Conservation (phyloP, 2,797 vertebrate species). For the Notoglanidium macrostoma region DNA sequence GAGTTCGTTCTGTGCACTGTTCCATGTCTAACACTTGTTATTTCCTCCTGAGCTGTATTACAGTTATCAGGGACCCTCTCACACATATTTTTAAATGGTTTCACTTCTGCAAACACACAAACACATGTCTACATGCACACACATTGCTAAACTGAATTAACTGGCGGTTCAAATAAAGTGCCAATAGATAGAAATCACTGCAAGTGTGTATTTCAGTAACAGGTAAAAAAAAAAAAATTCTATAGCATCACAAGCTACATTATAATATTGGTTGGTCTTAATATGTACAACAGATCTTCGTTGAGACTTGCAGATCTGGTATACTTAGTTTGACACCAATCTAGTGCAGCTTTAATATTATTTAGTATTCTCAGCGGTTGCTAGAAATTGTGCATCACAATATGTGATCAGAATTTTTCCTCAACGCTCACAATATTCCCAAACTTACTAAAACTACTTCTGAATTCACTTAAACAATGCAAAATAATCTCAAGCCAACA, state of each 20-base stretch:
- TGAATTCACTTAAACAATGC: not conserved
- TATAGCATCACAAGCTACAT: not conserved
- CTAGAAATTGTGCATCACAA: not conserved
- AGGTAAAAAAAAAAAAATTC: not conserved
- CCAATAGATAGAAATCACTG: not conserved
- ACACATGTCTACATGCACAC: not conserved
- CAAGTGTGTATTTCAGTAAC: not conserved
- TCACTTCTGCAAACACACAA: too few relatives aligned
- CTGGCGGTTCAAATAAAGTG: not conserved
- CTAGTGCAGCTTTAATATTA: not conserved
- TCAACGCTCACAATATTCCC: not conserved
- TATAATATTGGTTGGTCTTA: not conserved
- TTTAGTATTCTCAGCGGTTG: not conserved
- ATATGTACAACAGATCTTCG: not conserved
- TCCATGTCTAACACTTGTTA: not conserved
- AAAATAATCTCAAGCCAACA: too few relatives aligned
- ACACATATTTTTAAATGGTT: not conserved
- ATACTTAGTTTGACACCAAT: not conserved
- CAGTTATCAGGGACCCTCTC: not conserved
- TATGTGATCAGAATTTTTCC: not conserved
- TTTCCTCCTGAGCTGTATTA: constrained; percentile 15
- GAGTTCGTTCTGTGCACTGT: constrained; percentile 17
- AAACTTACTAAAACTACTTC: not conserved
- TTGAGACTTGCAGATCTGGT: not conserved
- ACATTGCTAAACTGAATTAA: not conserved